Conservation (phyloP, 1,140 invertebrate genomes). For the Hyposmocoma kahamanoa region DNA sequence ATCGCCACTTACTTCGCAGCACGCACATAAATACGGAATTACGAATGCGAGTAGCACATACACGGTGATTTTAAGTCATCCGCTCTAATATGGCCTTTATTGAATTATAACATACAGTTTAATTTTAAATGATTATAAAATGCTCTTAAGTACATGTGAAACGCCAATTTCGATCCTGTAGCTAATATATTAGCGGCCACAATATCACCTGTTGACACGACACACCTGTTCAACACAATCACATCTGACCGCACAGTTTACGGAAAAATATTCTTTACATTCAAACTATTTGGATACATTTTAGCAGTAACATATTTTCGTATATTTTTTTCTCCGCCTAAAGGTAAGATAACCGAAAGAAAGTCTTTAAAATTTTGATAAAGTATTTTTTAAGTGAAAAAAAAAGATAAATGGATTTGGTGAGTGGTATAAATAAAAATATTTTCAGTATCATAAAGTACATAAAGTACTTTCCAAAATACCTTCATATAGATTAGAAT, state of each 20-base stretch:
- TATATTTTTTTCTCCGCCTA: constrained; percentile 25
- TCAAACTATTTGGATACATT: constrained; percentile 8
- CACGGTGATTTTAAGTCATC: no score
- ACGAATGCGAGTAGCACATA: no score
- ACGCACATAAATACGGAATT: constrained; percentile 16
- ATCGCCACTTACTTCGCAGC: background rate
- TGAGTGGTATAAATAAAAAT: no score
- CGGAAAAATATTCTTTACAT: constrained; percentile 17
- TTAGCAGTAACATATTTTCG: background rate
- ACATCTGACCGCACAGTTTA: constrained; percentile 39
- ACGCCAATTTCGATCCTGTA: constrained; percentile 54
- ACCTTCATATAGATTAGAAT: no score
- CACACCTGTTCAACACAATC: constrained; percentile 63
- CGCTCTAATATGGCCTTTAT: no score
- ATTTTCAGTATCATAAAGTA: no score
- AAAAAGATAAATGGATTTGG: no score
- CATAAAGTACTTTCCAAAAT: no score
- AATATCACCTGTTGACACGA: constrained; percentile 59
- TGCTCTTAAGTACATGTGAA: no score
- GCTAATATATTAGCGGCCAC: constrained; percentile 62
- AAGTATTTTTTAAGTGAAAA: background rate
- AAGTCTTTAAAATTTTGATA: constrained; percentile 31
- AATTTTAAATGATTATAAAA: no score
- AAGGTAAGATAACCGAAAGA: constrained; percentile 34
- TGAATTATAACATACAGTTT: no score